A percentile compares a stretch with the other conserved stretches of the same genome.
These are phyloP conservation scores for Campylomormyrus tamandua DNA, from an alignment of 2,113 vertebrate genomes.

Conservation along the genomic window DNA sequence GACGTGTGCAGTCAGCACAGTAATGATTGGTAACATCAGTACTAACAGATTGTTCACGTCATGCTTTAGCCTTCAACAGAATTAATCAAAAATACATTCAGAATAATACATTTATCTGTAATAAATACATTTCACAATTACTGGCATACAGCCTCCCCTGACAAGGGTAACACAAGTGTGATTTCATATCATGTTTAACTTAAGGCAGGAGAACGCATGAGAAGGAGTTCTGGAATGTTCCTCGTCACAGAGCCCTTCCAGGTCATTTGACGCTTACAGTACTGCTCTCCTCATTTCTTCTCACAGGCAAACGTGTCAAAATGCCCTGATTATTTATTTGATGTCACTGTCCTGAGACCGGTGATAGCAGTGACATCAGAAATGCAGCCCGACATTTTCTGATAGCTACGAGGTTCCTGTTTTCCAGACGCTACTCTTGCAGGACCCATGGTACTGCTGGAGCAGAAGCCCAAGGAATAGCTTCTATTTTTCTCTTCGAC, in stretches of 20 bases:
- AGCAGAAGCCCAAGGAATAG: neutral
- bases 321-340: neutral
- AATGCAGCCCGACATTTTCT: neutral
- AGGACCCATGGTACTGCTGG: neutral
- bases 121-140: neutral
- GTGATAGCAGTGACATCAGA: neutral
- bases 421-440: neutral
- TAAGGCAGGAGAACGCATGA: neutral
- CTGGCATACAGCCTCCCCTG: neutral
- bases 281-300: neutral
- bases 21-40: neutral
- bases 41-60: neutral
- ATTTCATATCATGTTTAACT: neutral
- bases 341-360: neutral
- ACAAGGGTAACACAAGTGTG: neutral
- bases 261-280: neutral
- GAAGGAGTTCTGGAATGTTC: neutral
- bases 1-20: neutral
- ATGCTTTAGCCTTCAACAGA: neutral
- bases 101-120: neutral
- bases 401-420: neutral
- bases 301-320: neutral
- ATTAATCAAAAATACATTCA: neutral
- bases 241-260: neutral
- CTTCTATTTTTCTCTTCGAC: neutral